Conservation (phyloP, 2,797 vertebrate genomes). For the Hydrolagus colliei region DNA sequence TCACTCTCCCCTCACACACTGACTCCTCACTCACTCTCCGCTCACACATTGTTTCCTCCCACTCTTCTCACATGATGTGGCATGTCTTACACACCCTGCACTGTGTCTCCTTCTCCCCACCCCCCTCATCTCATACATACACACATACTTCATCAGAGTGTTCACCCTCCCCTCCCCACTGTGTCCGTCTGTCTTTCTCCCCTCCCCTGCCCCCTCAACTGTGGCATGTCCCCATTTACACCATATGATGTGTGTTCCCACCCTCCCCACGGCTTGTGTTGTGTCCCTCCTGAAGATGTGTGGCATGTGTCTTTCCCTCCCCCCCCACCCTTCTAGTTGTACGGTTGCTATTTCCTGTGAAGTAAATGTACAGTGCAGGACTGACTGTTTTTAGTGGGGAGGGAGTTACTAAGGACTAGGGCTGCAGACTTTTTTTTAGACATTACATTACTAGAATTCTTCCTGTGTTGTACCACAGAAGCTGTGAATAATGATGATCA, state of each 20-base stretch:
- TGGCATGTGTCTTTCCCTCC: constrained; percentile 34
- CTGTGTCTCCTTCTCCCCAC: neutral
- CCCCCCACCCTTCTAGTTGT: constrained; percentile 35
- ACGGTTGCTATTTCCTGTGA: constrained; percentile 37
- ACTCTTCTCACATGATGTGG: neutral
- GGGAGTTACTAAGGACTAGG: too few relatives aligned
- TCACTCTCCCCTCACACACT: neutral
- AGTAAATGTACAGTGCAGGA: too few relatives aligned
- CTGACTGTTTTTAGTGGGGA: too few relatives aligned
- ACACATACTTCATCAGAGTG: too few relatives aligned
- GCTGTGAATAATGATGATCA: constrained; percentile 25
- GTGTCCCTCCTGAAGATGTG: neutral
- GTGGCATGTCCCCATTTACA: too few relatives aligned
- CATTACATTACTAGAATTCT: too few relatives aligned
- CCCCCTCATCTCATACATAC: too few relatives aligned
- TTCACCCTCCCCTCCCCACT: too few relatives aligned
- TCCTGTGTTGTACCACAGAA: too few relatives aligned
- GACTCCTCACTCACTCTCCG: neutral
- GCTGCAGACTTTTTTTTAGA: too few relatives aligned
- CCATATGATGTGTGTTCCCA: constrained; percentile 33
- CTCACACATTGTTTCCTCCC: neutral
- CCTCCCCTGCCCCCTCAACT: neutral
- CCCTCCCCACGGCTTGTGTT: neutral
- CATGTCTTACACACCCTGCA: neutral
- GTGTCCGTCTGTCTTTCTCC: neutral